These are phyloP conservation scores for Microtus oregoni DNA, from an alignment of 2,113 vertebrate genomes.

Conservation along the genomic window DNA sequence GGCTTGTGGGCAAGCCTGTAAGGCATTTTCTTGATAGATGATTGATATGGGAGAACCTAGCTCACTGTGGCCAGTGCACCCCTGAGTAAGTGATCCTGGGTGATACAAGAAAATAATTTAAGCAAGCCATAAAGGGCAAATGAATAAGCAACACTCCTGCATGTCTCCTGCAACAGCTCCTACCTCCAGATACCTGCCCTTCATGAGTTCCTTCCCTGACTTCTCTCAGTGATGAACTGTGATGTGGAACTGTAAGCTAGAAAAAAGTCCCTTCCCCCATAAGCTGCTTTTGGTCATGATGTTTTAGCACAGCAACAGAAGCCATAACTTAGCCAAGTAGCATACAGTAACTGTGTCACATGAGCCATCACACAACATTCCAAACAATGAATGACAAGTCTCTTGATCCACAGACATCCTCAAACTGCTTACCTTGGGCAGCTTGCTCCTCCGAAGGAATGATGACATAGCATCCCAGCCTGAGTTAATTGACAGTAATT, in stretches of 20 bases:
- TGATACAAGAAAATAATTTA: neutral
- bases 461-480: conserved; percentile 86
- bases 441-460: conserved; percentile 91
- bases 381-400: conserved; percentile 42
- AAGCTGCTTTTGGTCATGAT: neutral
- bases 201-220: neutral
- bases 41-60: neutral
- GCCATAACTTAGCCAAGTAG: neutral
- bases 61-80: neutral
- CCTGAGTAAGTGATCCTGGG: neutral
- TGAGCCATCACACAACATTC: conserved; percentile 37
- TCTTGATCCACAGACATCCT: conserved; percentile 44
- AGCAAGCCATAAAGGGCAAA: neutral
- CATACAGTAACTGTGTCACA: conserved; percentile 50
- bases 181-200: neutral
- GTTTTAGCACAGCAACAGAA: neutral
- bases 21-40: neutral
- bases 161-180: neutral
- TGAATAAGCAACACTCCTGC: neutral
- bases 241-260: neutral
- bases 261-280: neutral
- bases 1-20: neutral
- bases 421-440: conserved; percentile 92
- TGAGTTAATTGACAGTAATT: conserved; percentile 88
- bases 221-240: neutral